Conservation (phyloP, 2,113 vertebrate species). For the Tychaedon coryphoeus region DNA sequence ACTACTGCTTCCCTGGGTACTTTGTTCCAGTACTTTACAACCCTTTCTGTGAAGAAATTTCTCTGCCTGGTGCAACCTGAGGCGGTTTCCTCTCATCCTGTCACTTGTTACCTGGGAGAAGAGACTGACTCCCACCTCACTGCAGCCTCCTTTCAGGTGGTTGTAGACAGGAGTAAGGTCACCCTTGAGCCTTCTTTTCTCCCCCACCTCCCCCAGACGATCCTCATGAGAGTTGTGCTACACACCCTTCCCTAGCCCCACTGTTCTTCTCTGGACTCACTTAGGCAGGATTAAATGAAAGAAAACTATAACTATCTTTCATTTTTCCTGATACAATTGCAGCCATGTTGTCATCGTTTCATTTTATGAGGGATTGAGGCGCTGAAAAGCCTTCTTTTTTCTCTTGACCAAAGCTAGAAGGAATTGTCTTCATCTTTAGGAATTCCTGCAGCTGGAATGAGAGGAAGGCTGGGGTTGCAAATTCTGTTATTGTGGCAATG, state of each 20-base stretch:
- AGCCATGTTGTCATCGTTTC: background rate
- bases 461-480: background rate
- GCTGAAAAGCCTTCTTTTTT: accelerated
- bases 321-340: background rate
- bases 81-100: background rate
- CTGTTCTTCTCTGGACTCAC: background rate
- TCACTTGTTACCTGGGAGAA: background rate
- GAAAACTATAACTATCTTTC: accelerated
- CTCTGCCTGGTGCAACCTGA: background rate
- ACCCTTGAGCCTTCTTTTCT: background rate
- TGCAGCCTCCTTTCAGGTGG: background rate
- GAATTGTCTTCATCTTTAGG: background rate
- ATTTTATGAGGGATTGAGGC: background rate
- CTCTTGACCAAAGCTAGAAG: background rate
- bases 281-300: background rate
- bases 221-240: background rate
- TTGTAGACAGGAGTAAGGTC: no score
- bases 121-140: background rate
- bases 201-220: accelerated
- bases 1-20: background rate
- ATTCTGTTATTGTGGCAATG: background rate
- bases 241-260: background rate
- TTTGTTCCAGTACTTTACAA: background rate
- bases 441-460: background rate
- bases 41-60: background rate